A percentile compares a stretch with the other conserved stretches of the same genome.
Conservation (phyloP, 2,113 vertebrate genomes). For the Gallinago media region DNA sequence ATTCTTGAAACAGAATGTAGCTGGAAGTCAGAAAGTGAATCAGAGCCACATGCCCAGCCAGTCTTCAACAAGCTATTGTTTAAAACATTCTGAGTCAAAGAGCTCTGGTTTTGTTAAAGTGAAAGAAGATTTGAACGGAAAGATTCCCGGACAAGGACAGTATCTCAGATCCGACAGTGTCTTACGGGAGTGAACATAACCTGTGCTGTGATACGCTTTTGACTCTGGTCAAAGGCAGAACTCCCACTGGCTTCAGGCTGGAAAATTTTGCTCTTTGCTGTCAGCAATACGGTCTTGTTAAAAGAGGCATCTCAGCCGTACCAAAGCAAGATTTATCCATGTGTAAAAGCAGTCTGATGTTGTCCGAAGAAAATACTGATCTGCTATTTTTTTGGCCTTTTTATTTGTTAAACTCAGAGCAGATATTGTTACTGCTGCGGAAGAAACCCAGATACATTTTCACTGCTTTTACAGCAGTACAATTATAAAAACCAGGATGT, state of each 20-base stretch:
- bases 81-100: background rate
- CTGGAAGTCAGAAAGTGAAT: background rate
- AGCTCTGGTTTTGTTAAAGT: background rate
- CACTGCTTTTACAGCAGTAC: background rate
- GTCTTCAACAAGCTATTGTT: background rate
- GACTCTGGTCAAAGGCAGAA: constrained; percentile 26
- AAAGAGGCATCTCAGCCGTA: background rate
- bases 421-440: background rate
- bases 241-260: constrained; percentile 7
- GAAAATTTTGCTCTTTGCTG: constrained; percentile 26
- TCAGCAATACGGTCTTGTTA: background rate
- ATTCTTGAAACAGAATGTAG: background rate
- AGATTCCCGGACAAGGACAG: background rate
- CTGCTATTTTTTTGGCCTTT: background rate
- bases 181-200: background rate
- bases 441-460: background rate
- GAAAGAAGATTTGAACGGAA: background rate
- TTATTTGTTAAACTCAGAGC: background rate
- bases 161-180: constrained; percentile 1
- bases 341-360: background rate
- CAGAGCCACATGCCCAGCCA: background rate
- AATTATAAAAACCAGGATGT: background rate
- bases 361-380: background rate
- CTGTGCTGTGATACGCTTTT: background rate
- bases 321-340: background rate